Percentiles rank a stretch among this genome's conserved stretches.
Evolutionary conservation across 2,888 invertebrate species (phyloP).

Genomic region (Neuroscelio doddi): DNA sequence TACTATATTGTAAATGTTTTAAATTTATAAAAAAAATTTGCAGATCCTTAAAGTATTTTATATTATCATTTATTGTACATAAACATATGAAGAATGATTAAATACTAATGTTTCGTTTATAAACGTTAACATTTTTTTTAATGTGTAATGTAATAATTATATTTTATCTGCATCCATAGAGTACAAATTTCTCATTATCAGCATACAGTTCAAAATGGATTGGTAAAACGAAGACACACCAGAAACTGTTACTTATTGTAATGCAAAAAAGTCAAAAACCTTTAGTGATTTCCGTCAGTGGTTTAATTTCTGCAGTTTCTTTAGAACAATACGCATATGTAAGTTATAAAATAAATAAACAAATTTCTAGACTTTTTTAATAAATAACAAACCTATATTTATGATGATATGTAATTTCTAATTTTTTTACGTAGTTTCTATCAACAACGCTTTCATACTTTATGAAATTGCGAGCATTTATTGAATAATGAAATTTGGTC

Average conservation of each 20-base stretch:
- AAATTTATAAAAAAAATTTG: no score
- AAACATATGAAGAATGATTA: no score
- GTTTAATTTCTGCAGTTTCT: slow-evolving; percentile 44
- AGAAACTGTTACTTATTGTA: slow-evolving; percentile 27
- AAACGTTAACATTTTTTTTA: no score
- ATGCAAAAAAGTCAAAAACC: slow-evolving; percentile 41
- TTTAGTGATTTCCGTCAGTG: slow-evolving; percentile 30
- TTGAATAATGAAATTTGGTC: no score
- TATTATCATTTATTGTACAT: no score
- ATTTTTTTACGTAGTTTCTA: slow-evolving; percentile 32
- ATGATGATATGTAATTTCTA: slow-evolving; percentile 7
- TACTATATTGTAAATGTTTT: no score
- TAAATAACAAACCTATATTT: not conserved
- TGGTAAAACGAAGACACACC: slow-evolving; percentile 37
- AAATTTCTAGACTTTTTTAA: no score
- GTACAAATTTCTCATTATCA: slow-evolving; percentile 28
- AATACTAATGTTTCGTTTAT: no score
- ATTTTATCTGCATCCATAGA: slow-evolving; percentile 29
- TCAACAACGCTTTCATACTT: slow-evolving; percentile 37
- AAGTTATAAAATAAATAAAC: slow-evolving; percentile 18
- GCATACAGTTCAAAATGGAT: slow-evolving; percentile 45
- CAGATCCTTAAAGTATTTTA: no score
- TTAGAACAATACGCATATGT: slow-evolving; percentile 50
- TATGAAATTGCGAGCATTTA: slow-evolving; percentile 23
- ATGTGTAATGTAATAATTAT: no score